phyloP scores from a whole-genome alignment of 2,888 invertebrate genomes.

The Thyatira batis region DNA sequence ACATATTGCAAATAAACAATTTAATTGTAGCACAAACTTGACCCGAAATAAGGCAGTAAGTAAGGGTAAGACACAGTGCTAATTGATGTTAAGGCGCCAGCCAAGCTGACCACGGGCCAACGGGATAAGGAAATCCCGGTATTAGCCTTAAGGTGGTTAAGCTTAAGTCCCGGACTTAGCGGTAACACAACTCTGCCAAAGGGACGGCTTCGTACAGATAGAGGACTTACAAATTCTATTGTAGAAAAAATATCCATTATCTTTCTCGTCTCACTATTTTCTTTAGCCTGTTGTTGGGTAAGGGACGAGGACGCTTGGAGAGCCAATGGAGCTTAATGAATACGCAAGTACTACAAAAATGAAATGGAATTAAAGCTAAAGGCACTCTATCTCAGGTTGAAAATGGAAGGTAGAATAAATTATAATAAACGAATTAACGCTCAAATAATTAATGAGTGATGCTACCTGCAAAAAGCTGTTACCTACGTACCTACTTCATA shows the following conservation, averaged over 20 bases:
- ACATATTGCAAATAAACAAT: not conserved
- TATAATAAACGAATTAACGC: not conserved
- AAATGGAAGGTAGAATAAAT: not conserved
- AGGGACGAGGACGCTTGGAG: not conserved
- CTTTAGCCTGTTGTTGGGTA: slow-evolving; percentile 9
- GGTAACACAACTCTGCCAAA: slow-evolving; percentile 48
- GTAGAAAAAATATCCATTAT: slow-evolving; percentile 27
- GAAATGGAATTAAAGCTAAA: not conserved
- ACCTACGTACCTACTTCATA: not conserved
- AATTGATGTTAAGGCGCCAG: slow-evolving; percentile 60
- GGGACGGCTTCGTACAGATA: slow-evolving; percentile 23
- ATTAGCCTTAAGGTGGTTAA: slow-evolving; percentile 61
- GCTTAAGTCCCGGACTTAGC: slow-evolving; percentile 45
- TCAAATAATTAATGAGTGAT: slow-evolving; percentile 1
- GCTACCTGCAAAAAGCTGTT: not conserved
- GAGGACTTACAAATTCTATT: slow-evolving; percentile 35
- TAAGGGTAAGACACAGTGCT: slow-evolving; percentile 46
- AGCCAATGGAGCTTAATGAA: not conserved
- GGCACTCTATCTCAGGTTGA: not conserved
- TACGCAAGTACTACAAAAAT: not conserved
- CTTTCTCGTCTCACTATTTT: slow-evolving; percentile 21
- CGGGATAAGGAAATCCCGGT: slow-evolving; percentile 65
- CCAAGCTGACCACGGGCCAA: slow-evolving; percentile 52
- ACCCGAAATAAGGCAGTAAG: not conserved
- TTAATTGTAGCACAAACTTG: not conserved